Percentiles rank a stretch among this genome's conserved stretches.
Evolutionary conservation across 2,888 invertebrate species (phyloP).

Genomic region (Monoplex corrugatus): DNA sequence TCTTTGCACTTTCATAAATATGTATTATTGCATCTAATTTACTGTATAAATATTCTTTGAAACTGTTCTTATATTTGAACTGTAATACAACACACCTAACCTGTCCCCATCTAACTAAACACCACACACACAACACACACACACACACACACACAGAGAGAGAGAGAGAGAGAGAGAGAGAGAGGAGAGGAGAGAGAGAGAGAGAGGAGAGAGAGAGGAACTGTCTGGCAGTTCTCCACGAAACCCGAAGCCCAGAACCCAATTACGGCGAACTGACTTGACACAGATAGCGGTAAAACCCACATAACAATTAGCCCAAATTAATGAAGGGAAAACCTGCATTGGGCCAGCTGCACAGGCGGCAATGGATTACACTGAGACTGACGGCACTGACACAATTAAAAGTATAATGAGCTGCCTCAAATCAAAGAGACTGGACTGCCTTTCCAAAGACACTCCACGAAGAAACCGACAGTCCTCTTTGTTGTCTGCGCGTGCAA

Average conservation of each 20-base stretch:
- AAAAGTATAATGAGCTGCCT: conserved; percentile 23
- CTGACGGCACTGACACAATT: conserved; percentile 21
- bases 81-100: too few relatives aligned
- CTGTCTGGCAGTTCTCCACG: not conserved
- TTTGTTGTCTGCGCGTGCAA: conserved; percentile 1
- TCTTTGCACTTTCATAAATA: too few relatives aligned
- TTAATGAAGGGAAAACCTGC: not conserved
- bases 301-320: conserved; percentile 12
- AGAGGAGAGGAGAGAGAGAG: not conserved
- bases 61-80: too few relatives aligned
- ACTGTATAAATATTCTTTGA: too few relatives aligned
- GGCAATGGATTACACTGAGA: not conserved
- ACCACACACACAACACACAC: not conserved
- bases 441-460: not conserved
- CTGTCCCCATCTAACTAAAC: too few relatives aligned
- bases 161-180: too few relatives aligned
- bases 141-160: not conserved
- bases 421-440: conserved; percentile 14
- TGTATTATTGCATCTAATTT: too few relatives aligned
- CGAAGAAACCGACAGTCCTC: not conserved
- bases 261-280: not conserved
- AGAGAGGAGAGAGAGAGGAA: too few relatives aligned
- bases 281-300: not conserved
- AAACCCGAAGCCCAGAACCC: not conserved
- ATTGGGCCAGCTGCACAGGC: not conserved